phyloP scores from a whole-genome alignment of 2,888 invertebrate genomes.

The Sepioteuthis lessoniana region DNA sequence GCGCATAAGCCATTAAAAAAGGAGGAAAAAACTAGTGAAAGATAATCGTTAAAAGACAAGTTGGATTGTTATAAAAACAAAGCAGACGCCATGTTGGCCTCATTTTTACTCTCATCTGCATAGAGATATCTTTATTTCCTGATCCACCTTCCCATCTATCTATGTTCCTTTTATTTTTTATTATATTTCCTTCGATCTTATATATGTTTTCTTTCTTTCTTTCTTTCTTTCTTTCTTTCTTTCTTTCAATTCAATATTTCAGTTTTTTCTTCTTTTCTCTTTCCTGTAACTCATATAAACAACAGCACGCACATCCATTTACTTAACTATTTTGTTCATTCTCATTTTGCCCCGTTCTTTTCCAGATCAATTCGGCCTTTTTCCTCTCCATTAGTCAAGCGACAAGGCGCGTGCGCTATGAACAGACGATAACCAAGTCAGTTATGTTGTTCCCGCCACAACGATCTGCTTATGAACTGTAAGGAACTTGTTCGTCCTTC shows the following conservation, averaged over 20 bases:
- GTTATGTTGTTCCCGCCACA: slow-evolving; percentile 33
- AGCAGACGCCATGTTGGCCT: neutral
- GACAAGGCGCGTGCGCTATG: slow-evolving; percentile 15
- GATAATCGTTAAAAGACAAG: neutral
- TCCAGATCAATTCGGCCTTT: slow-evolving; percentile 10
- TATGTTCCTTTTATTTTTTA: neutral
- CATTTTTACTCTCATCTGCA: neutral
- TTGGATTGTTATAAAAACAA: neutral
- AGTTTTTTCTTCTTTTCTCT: neutral
- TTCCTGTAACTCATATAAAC: neutral
- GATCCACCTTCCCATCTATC: neutral
- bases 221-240: neutral
- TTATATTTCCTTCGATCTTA: neutral
- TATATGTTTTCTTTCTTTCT: neutral
- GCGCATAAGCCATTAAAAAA: neutral
- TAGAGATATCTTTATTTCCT: neutral
- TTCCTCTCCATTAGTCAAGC: slow-evolving; percentile 15
- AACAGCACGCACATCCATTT: slow-evolving; percentile 33
- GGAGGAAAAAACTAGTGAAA: neutral
- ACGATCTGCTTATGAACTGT: slow-evolving; percentile 13
- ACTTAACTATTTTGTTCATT: neutral
- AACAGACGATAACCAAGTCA: slow-evolving; percentile 33
- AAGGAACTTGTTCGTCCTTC: neutral
- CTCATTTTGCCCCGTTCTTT: slow-evolving; percentile 18
- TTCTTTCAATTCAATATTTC: neutral